Conservation (phyloP, 1,140 invertebrate genomes). For the Meloidogyne exigua region DNA sequence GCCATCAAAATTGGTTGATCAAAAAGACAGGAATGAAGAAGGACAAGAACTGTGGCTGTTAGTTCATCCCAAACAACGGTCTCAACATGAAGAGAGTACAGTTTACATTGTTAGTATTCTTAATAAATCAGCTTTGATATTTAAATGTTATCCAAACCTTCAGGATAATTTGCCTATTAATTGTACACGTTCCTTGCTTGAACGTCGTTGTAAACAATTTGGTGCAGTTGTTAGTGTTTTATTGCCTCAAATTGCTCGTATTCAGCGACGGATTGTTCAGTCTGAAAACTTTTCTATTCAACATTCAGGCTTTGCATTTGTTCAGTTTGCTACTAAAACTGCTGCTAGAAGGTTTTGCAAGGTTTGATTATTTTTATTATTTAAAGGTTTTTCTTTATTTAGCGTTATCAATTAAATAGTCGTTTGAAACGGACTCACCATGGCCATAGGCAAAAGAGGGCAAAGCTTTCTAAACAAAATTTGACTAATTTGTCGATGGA, state of each 20-base stretch:
- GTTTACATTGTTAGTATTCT: constrained; percentile 37
- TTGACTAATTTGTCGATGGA: not conserved
- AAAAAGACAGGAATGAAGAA: not conserved
- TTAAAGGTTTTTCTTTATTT: not conserved
- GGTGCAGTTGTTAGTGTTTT: constrained; percentile 34
- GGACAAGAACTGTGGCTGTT: constrained; percentile 7
- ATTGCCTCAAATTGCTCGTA: constrained; percentile 33
- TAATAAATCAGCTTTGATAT: too few species aligned
- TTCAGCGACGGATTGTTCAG: constrained; percentile 33
- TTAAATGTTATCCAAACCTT: not conserved
- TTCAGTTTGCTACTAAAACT: constrained; percentile 41
- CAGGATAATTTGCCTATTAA: constrained; percentile 37
- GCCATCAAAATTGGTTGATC: not conserved
- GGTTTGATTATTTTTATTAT: constrained; percentile 17
- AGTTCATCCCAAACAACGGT: constrained; percentile 12
- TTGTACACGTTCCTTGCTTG: constrained; percentile 19
- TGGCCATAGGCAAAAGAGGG: constrained; percentile 27
- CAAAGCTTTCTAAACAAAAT: not conserved
- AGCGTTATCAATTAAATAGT: constrained; percentile 34
- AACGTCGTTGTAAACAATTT: constrained; percentile 37
- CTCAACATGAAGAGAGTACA: constrained; percentile 36
- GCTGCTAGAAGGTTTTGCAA: constrained; percentile 43
- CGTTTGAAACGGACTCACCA: constrained; percentile 40
- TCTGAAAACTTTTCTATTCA: constrained; percentile 11
- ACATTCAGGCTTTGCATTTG: constrained; percentile 38